These are phyloP conservation scores for Thalassoma bifasciatum DNA, from an alignment of 2,113 vertebrate species.

Conservation along the genomic window DNA sequence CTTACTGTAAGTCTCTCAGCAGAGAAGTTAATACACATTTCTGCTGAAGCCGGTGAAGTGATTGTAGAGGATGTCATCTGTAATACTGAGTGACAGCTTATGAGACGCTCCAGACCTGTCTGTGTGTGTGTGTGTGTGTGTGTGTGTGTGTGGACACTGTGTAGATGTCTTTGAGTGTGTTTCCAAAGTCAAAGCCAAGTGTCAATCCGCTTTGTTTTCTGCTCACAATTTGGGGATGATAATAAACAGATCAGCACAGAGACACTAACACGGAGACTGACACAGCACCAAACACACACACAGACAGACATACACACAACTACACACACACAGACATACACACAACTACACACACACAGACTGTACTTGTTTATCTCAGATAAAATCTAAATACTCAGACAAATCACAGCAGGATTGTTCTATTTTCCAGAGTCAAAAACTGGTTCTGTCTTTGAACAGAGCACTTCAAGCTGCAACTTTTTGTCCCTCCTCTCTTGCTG, in stretches of 20 bases:
- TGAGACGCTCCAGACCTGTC: conserved; percentile 3
- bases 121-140: not conserved
- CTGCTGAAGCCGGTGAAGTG: not conserved
- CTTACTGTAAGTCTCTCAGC: not conserved
- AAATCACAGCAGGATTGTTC: conserved; percentile 14
- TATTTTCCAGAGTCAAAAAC: not conserved
- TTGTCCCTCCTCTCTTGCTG: not conserved
- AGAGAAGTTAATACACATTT: not conserved
- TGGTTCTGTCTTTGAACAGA: not conserved
- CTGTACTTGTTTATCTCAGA: not conserved
- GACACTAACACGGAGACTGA: not conserved
- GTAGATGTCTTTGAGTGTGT: not conserved
- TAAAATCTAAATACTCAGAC: not conserved
- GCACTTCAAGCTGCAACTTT: not conserved
- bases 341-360: not conserved
- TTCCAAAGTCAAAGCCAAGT: not conserved
- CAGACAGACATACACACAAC: too few relatives aligned
- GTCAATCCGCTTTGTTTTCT: conserved; percentile 1
- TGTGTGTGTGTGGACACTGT: not conserved
- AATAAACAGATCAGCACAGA: conserved; percentile 4
- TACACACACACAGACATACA: not conserved
- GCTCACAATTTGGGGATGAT: not conserved
- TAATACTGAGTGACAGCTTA: conserved; percentile 26
- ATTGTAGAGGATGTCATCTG: conserved; percentile 2
- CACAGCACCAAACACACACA: not conserved